phyloP scores from a whole-genome alignment of 2,113 vertebrate genomes.

The Podarcis muralis region DNA sequence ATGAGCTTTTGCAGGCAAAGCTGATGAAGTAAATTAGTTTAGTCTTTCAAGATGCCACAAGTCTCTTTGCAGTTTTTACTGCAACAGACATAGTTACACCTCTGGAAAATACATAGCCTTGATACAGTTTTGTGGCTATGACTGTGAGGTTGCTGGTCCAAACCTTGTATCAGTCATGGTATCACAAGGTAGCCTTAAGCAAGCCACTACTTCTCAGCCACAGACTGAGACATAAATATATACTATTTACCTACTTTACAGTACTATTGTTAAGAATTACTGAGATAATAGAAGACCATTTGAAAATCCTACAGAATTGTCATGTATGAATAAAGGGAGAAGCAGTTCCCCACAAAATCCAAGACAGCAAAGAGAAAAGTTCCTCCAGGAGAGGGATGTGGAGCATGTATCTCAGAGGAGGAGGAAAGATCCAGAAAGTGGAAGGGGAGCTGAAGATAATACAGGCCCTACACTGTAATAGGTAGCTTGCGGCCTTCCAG shows the following conservation, averaged over 20 bases:
- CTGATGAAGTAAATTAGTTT: too few relatives aligned
- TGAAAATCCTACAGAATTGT: not conserved
- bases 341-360: not conserved
- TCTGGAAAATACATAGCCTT: not conserved
- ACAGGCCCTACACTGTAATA: too few relatives aligned
- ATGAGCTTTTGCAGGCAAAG: too few relatives aligned
- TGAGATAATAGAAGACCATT: not conserved
- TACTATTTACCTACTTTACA: not conserved
- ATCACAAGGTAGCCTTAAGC: not conserved
- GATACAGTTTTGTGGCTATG: not conserved
- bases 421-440: not conserved
- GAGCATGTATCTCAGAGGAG: not conserved
- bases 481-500: too few relatives aligned
- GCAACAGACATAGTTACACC: not conserved
- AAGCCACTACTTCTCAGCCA: not conserved
- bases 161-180: not conserved
- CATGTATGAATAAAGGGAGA: not conserved
- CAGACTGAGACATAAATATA: not conserved
- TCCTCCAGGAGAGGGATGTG: not conserved
- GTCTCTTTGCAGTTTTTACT: not conserved
- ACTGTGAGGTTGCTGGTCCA: not conserved
- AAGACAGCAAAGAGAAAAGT: not conserved
- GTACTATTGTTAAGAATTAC: not conserved
- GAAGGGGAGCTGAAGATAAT: rapidly evolving
- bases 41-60: too few relatives aligned